Percentiles rank a stretch among this genome's conserved stretches.
Conservation (phyloP, 2,113 vertebrate genomes). For the Alethe diademata region DNA sequence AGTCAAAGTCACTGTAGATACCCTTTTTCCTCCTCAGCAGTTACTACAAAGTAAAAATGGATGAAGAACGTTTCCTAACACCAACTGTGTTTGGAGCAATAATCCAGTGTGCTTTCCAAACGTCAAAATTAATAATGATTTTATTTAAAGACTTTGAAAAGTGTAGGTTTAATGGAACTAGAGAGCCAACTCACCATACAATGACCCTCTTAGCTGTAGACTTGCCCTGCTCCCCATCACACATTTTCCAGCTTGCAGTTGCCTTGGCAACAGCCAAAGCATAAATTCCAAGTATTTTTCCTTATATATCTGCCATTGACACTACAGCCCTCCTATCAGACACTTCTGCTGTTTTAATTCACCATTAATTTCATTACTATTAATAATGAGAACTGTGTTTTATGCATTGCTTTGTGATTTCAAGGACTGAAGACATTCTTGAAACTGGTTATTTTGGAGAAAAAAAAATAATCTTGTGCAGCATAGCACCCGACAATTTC, state of each 20-base stretch:
- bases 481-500: constrained; percentile 7
- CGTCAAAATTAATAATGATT: constrained; percentile 52
- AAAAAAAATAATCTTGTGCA: neutral
- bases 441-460: neutral
- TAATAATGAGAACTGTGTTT: constrained; percentile 15
- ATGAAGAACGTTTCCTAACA: constrained; percentile 49
- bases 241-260: constrained; percentile 48
- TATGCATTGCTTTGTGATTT: constrained; percentile 3
- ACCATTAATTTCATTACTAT: constrained; percentile 62
- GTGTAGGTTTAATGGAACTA: constrained; percentile 37
- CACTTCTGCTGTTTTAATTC: constrained; percentile 55
- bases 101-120: neutral
- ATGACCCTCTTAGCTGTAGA: constrained; percentile 50
- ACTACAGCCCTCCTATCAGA: constrained; percentile 40
- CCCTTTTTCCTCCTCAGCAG: neutral
- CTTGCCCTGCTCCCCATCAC: constrained; percentile 54
- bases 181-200: constrained; percentile 22
- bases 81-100: constrained; percentile 27
- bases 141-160: constrained; percentile 50
- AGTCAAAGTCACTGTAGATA: neutral
- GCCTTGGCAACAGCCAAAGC: constrained; percentile 68
- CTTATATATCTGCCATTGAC: constrained; percentile 57
- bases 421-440: constrained; percentile 9
- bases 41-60: neutral
- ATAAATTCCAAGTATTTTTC: constrained; percentile 63